Percentiles rank a stretch among this genome's conserved stretches.
Conservation (phyloP, 1,140 invertebrate genomes). For the Drosophila triauraria region DNA sequence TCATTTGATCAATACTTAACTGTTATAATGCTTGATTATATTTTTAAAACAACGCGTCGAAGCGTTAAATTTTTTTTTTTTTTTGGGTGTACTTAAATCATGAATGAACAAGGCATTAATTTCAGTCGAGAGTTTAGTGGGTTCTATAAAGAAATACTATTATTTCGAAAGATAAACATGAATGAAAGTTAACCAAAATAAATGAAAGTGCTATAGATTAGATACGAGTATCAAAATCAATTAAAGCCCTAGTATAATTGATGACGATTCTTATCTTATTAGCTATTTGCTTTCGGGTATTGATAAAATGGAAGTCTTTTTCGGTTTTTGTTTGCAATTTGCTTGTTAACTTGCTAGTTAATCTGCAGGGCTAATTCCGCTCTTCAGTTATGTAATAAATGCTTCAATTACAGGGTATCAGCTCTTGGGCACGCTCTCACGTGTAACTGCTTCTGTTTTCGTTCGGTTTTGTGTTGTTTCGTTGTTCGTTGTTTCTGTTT, state of each 20-base stretch:
- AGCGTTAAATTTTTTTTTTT: too few species aligned
- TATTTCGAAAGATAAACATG: neutral
- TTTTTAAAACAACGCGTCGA: too few species aligned
- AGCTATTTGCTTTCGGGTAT: neutral
- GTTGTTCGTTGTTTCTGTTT: conserved; percentile 14
- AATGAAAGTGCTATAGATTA: neutral
- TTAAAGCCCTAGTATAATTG: neutral
- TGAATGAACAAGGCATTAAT: too few species aligned
- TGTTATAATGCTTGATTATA: too few species aligned
- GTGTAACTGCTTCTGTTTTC: conserved; percentile 24
- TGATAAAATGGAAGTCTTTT: neutral
- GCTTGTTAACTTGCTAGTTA: neutral
- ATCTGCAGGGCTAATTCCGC: too few species aligned
- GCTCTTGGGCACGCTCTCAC: neutral
- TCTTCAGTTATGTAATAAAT: neutral
- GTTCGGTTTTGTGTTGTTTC: conserved; percentile 16
- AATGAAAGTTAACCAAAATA: neutral
- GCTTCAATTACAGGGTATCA: neutral
- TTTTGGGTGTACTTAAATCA: too few species aligned
- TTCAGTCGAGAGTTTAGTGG: too few species aligned
- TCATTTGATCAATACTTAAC: too few species aligned
- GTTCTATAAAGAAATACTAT: neutral
- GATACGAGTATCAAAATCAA: neutral
- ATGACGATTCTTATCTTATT: neutral
- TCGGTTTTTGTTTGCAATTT: neutral